Percentiles rank a stretch among this genome's conserved stretches.
phyloP scores from a whole-genome alignment of 1,140 invertebrate genomes.

The Bombus affinis region DNA sequence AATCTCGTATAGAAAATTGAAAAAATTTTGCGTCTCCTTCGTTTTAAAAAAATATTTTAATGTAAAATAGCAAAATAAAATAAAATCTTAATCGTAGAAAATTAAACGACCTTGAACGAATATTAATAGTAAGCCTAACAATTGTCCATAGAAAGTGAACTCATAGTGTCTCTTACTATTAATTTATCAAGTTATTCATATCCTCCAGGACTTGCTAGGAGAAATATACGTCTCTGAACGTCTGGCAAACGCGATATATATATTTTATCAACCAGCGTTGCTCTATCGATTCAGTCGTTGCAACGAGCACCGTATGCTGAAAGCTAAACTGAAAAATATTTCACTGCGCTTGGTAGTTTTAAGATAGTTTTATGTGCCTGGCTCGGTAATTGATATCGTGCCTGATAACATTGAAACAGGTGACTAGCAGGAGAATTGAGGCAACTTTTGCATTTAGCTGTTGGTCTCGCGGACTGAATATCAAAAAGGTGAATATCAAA shows the following conservation, averaged over 20 bases:
- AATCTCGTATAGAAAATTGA: accelerated
- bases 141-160: background rate
- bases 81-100: background rate
- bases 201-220: background rate
- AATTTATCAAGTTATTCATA: background rate
- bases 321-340: background rate
- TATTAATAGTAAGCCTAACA: background rate
- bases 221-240: background rate
- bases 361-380: background rate
- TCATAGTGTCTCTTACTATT: background rate
- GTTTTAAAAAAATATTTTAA: background rate
- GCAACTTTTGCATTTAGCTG: background rate
- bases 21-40: background rate
- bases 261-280: constrained; percentile 7
- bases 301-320: background rate
- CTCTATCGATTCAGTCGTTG: constrained; percentile 1
- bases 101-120: background rate
- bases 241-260: background rate
- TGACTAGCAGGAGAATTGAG: background rate
- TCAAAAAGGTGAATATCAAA: background rate
- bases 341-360: background rate
- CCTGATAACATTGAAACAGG: background rate
- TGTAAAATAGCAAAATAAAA: background rate
- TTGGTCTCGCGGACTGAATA: background rate
- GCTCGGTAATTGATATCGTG: constrained; percentile 16